Conservation (phyloP, 2,113 vertebrate genomes). For the Zapornia atra region DNA sequence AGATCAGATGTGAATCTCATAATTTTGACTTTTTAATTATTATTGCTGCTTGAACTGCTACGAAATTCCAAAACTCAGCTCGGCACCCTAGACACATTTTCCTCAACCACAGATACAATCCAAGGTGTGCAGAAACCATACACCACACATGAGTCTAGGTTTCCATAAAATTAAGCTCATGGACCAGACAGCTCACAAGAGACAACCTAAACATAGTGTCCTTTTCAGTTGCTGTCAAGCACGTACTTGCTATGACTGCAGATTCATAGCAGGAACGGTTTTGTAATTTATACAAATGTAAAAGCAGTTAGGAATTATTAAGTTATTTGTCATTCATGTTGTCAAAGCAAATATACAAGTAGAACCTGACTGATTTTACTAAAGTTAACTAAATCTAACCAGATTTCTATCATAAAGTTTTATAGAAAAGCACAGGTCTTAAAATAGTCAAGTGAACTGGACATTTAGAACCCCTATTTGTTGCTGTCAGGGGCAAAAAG, state of each 20-base stretch:
- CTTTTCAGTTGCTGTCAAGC: not conserved
- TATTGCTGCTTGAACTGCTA: not conserved
- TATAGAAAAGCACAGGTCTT: not conserved
- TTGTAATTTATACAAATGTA: not conserved
- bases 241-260: not conserved
- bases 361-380: not conserved
- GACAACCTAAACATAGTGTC: not conserved
- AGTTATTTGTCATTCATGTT: not conserved
- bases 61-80: not conserved
- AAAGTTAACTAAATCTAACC: not conserved
- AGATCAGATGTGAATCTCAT: not conserved
- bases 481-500: not conserved
- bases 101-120: not conserved
- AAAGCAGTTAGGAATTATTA: not conserved
- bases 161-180: not conserved
- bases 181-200: not conserved
- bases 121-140: not conserved
- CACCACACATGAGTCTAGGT: rapidly evolving
- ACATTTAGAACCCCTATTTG: not conserved
- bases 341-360: not conserved
- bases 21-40: not conserved
- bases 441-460: not conserved
- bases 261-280: not conserved
- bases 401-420: not conserved
- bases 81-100: not conserved